Percentiles rank a stretch among this genome's conserved stretches.
These are phyloP conservation scores for Eulemur albifrons DNA, from an alignment of 2,797 vertebrate species.

Conservation along the genomic window DNA sequence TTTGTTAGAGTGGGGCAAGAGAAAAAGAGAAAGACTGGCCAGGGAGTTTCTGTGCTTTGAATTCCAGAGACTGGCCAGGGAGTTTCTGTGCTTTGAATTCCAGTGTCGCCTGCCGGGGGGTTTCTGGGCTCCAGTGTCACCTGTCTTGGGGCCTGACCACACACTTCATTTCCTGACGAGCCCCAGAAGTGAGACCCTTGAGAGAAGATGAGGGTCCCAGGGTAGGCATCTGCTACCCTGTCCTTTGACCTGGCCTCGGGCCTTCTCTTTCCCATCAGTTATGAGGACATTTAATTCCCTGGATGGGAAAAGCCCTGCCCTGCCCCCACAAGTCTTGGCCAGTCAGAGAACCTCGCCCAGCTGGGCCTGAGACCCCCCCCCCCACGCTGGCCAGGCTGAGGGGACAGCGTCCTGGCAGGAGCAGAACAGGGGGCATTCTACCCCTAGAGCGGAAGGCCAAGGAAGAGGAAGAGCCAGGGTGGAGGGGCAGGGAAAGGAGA, in stretches of 20 bases:
- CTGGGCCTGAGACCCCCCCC: not conserved
- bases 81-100: not conserved
- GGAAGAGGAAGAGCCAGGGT: not conserved
- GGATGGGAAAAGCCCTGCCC: not conserved
- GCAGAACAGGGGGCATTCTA: not conserved
- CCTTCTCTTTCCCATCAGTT: not conserved
- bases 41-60: not conserved
- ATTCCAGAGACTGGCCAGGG: not conserved
- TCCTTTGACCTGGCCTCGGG: not conserved
- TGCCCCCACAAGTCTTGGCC: not conserved
- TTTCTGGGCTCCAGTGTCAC: not conserved
- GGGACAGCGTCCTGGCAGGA: not conserved
- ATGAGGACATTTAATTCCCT: not conserved
- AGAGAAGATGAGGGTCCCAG: not conserved
- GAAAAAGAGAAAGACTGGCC: not conserved
- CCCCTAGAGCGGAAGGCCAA: too few species aligned
- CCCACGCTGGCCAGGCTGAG: not conserved
- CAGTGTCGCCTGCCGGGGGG: not conserved
- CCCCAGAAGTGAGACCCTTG: not conserved
- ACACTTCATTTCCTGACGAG: not conserved
- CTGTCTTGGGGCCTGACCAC: not conserved
- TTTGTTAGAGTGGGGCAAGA: not conserved
- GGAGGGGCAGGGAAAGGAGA: not conserved
- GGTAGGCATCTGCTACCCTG: not conserved
- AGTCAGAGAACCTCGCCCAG: not conserved